Evolutionary conservation across 2,797 vertebrate genomes (phyloP), one percentile per base, ranked within the genome.

Genomic region (Lycodopsis pacificus): DNA sequence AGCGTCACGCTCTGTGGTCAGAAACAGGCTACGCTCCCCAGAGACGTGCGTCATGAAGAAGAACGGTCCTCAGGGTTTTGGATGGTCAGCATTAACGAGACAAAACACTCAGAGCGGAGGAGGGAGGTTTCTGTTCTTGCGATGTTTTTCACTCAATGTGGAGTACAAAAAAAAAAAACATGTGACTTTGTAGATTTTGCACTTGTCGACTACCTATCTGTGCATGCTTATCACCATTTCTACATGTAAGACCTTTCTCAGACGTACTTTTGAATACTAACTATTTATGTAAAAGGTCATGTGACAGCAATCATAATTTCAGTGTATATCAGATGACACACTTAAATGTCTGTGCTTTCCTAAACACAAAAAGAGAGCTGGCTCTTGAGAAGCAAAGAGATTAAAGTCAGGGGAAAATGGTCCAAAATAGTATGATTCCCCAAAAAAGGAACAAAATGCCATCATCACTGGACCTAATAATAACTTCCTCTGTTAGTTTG

Each of bases 191-290:
- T 94, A 93, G 92, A 92, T 91, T 94, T 94, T 93, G 92, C 93
- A 95, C 94, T 94, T 51, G 91, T 94, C 82, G 58, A 94, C 93
- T 94, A 94, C 93, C 92, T 94, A 93, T 93, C 90, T 93, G 92
- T 94, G 93, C 93, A 94, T 94, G 93, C 92, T 88, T 90, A 87
- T 93, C 92, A 93, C 92, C 92, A 93, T 93, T 93, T 94, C 92
- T 91, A 92, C 93, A 92, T 92, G 91, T 94, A 90, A 82, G 90
- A 91, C 90, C 88, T 93, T 92, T 93, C 90, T 93, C 92, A 91
- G 89, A 92, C 54, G 88, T 94, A 91, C 89, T 93, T 92, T 92
- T 92, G 83, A 92, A 93, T 92, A 93, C 88, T 93, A 92, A 91
- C 90, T 92, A 92, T 93, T 92, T 93, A 94, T 91, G 93, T 93